These are phyloP conservation scores for Apotomis capreana DNA, from an alignment of 2,888 invertebrate genomes.

Conservation along the genomic window DNA sequence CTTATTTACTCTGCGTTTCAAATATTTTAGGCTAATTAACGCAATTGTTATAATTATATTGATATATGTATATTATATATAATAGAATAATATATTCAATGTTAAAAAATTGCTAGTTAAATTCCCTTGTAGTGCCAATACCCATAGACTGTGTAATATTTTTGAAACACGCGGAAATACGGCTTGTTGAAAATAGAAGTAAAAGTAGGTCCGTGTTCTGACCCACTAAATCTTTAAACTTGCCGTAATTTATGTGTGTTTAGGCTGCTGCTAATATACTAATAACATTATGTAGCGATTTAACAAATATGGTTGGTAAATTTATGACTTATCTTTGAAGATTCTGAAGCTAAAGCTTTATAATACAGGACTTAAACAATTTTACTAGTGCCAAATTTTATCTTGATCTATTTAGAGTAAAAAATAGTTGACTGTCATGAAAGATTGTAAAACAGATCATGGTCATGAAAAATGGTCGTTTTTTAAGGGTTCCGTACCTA, in stretches of 20 bases:
- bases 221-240: background rate
- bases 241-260: background rate
- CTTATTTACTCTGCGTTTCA: conserved; percentile 59
- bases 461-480: conserved; percentile 15
- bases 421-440: conserved; percentile 5
- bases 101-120: conserved; percentile 9
- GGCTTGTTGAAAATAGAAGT: background rate
- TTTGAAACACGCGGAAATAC: background rate
- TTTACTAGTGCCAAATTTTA: conserved; percentile 38
- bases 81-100: conserved; percentile 24
- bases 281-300: background rate
- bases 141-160: background rate
- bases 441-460: conserved; percentile 16
- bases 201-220: background rate
- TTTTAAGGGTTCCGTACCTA: background rate
- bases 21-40: conserved; percentile 65
- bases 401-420: conserved; percentile 35
- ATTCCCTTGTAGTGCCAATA: conserved; percentile 3
- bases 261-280: conserved; percentile 8
- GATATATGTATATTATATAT: conserved; percentile 59
- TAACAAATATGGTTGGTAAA: background rate
- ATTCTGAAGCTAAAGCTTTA: conserved; percentile 36
- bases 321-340: conserved; percentile 20
- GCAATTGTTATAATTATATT: conserved; percentile 70
- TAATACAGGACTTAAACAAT: conserved; percentile 35